Percentiles rank a stretch among this genome's conserved stretches.
Conservation (phyloP, 2,888 invertebrate genomes). For the Diadromus collaris region DNA sequence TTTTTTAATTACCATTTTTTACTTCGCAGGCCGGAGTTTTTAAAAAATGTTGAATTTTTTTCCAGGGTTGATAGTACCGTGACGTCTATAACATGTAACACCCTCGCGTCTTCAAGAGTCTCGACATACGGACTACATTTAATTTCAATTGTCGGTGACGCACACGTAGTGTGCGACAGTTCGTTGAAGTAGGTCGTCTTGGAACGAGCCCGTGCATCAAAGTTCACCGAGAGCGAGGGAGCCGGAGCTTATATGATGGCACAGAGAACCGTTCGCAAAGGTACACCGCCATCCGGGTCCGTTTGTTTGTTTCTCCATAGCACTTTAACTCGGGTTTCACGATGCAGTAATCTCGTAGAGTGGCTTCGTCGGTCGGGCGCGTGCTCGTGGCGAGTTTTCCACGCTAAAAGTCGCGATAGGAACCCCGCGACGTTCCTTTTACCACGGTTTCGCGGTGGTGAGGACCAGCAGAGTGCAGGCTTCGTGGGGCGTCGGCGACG, state of each 20-base stretch:
- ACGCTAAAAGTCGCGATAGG: constrained; percentile 47
- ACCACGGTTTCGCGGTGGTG: constrained; percentile 19
- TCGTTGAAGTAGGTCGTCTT: constrained; percentile 47
- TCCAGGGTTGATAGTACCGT: background rate
- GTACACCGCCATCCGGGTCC: constrained; percentile 52
- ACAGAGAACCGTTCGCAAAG: constrained; percentile 40
- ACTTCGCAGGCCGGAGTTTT: too few relatives aligned
- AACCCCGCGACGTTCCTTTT: constrained; percentile 27
- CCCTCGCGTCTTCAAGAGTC: background rate
- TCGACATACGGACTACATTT: constrained; percentile 20
- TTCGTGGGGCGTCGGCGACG: constrained; percentile 45
- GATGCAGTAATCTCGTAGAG: constrained; percentile 68
- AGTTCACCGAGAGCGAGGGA: constrained; percentile 51
- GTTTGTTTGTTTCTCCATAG: constrained; percentile 61
- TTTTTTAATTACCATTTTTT: too few relatives aligned
- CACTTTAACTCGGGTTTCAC: constrained; percentile 59
- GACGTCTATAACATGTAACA: constrained; percentile 5
- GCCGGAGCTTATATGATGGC: constrained; percentile 39
- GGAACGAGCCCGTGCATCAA: constrained; percentile 61
- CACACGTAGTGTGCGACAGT: background rate
- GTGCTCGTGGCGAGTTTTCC: constrained; percentile 40
- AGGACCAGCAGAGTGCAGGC: background rate
- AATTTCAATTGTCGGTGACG: constrained; percentile 35
- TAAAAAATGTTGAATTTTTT: too few relatives aligned
- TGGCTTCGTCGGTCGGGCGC: constrained; percentile 61